Base-by-base conservation (phyloP, 2,797 vertebrate species). In the Sarcophilus harrisii region DNA sequence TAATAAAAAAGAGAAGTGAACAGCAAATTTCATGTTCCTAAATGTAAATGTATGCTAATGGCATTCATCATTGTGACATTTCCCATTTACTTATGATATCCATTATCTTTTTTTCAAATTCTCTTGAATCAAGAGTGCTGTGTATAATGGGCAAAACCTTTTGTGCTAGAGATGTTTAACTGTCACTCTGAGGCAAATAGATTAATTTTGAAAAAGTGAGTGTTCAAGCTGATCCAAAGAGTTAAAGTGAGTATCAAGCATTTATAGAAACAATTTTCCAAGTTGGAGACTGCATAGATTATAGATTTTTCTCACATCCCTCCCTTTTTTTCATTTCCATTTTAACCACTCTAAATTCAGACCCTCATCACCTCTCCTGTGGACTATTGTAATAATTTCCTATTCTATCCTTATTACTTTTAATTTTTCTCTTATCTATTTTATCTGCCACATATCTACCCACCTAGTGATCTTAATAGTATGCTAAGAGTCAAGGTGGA, bases 51-150 rank as follows among this genome's bases (percentile, higher is more conserved):
- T n/a, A 92, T n/a, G 87, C 57, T 73, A 94, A 96, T 89, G 38
- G 92, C 30, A 59, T 8, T 32, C 54, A 94, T 91, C 92, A 95
- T 92, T 90, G 52, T 29, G 58, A 57, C 93, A 62, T 94, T 89
- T 97, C 97, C 95, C 59, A 95, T 58, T 9, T 95, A 96, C 92
- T 97, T 98, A 96, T 97, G 59, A 57, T 29, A 91, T 92, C 73
- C 91, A 93, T 96, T 94, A 96, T 97, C 93, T 96, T 93, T 96
- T 93, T 95, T 95, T 92, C 91, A 96, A 95, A 91, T 49, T 97
- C 38, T 94, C 87, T 96, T 97, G 96, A 98, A 97, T 96, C 95
- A 96, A 98, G 38, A 97, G 94, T 81, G 92, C 57, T 96, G 94
- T 96, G 93, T 95, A 62, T 91, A 62, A 38, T 6, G 0, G 38